phyloP scores from a whole-genome alignment of 53 echinoderm and acorn worm genomes.

The Echinarachnius parma region DNA sequence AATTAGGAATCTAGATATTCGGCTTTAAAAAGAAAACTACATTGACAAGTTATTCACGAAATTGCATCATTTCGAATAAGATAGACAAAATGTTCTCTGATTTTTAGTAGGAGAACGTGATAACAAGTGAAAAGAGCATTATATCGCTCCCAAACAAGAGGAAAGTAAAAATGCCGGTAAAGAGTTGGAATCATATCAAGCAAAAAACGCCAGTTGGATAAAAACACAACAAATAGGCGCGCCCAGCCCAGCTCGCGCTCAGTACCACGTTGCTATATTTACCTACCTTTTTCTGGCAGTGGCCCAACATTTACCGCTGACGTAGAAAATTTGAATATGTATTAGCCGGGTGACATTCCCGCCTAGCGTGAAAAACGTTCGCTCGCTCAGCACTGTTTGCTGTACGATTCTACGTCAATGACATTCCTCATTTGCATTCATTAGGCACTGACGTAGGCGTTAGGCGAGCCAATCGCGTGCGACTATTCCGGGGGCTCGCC shows the following conservation, averaged over 20 bases:
- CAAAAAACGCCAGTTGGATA: conserved; percentile 26
- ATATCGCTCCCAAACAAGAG: too few relatives aligned
- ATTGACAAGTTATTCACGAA: too few relatives aligned
- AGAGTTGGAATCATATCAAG: background rate
- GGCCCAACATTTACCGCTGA: conserved; percentile 3
- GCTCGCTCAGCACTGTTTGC: background rate
- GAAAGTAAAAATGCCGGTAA: background rate
- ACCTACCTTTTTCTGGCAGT: too few relatives aligned
- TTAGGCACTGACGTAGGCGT: conserved; percentile 2
- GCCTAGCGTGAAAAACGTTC: conserved; percentile 31
- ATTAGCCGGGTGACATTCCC: background rate
- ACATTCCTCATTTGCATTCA: conserved; percentile 21
- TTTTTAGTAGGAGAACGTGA: too few relatives aligned
- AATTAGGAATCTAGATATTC: too few relatives aligned
- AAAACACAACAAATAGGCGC: conserved; percentile 8
- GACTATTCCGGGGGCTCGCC: conserved; percentile 9
- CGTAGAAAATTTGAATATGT: conserved; percentile 27
- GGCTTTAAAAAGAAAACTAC: too few relatives aligned
- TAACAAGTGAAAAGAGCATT: too few relatives aligned
- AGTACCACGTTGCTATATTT: too few relatives aligned
- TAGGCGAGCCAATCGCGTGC: conserved; percentile 1
- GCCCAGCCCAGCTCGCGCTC: too few relatives aligned
- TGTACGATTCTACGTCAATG: conserved; percentile 18
- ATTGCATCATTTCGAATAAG: too few relatives aligned
- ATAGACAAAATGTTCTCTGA: too few relatives aligned